These are phyloP conservation scores for Orientallactaga sibirica DNA, from an alignment of 2,797 vertebrate genomes.

Conservation along the genomic window DNA sequence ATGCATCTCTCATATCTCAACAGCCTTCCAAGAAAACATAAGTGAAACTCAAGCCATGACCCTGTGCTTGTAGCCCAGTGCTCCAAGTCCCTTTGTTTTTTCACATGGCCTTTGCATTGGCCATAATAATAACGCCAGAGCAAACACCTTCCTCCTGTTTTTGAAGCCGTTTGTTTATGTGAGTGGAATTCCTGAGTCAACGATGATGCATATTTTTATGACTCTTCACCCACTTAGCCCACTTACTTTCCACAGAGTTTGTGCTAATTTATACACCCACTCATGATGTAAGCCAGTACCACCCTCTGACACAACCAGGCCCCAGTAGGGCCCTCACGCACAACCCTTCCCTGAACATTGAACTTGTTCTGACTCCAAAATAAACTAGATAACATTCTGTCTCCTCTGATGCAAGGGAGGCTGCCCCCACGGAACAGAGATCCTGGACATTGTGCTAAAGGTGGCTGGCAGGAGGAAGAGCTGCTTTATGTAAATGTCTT, in stretches of 20 bases:
- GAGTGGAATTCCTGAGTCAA: conserved; percentile 51
- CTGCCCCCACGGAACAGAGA: background rate
- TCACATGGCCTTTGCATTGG: background rate
- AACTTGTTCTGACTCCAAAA: background rate
- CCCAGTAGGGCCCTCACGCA: background rate
- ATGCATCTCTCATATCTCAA: background rate
- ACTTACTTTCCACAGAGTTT: background rate
- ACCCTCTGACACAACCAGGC: background rate
- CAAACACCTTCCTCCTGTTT: conserved; percentile 33
- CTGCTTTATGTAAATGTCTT: conserved; percentile 72
- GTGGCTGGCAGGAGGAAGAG: conserved; percentile 35
- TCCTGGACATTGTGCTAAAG: background rate
- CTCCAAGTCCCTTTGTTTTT: background rate
- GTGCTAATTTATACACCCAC: background rate
- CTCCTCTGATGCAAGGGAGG: background rate
- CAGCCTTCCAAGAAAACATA: background rate
- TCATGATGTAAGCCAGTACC: background rate
- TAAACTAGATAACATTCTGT: background rate
- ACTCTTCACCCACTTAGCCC: conserved; percentile 12
- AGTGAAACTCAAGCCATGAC: background rate
- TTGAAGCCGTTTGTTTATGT: conserved; percentile 48
- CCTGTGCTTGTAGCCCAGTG: background rate
- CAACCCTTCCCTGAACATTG: background rate
- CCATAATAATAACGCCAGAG: conserved; percentile 27
- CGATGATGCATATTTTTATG: background rate